Evolutionary conservation across 2,113 vertebrate species (phyloP), one percentile per base, ranked within the genome.

Genomic region (Tricholaema leucomelas): DNA sequence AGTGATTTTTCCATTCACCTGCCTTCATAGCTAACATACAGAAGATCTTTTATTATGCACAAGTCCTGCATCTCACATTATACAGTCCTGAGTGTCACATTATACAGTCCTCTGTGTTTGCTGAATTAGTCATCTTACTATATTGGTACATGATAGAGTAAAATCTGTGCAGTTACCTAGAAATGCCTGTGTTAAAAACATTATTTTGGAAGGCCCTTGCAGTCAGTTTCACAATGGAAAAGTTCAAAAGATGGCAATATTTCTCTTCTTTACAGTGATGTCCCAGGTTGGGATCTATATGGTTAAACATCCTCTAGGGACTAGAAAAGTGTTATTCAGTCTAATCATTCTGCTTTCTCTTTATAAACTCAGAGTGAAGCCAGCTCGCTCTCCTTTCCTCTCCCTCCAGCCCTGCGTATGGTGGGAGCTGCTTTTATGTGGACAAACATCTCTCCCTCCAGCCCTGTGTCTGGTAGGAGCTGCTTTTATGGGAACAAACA

Each of bases 11-110:
- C 52, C 59, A 44, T 52, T 52, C 35, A 38, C 40, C 35, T 84
- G 24, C 54, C 31, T 44, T 40, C 27, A 65, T 0, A 0, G 36
- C 35, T n/a, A 30, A 46, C 0, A 1, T 35, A 35, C 10, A 36
- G 36, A 52, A 46, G 5, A 19, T 42, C n/a, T 59, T 61, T 85
- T 56, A 44, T 28, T 60, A 27, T 24, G 33, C 44, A 66, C 28
- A 55, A 30, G 18, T 66, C 10, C 24, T 2, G 2, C 48, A 19
- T 36, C 28, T 50, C 38, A 48, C 8, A 42, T 52, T 72, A 42
- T 63, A 15, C 1, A 1, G 33, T 59, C 33, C 56, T 81, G n/a
- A n/a, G n/a, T n/a, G n/a, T 50, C 38, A 48, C 8, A 42, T 52
- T 72, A 42, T 63, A 15, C 1, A 1, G 33, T 59, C 33, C 56